A percentile compares a stretch with the other conserved stretches of the same genome.
These are phyloP conservation scores for Baryphthengus martii DNA, from an alignment of 2,113 vertebrate species.

Conservation along the genomic window DNA sequence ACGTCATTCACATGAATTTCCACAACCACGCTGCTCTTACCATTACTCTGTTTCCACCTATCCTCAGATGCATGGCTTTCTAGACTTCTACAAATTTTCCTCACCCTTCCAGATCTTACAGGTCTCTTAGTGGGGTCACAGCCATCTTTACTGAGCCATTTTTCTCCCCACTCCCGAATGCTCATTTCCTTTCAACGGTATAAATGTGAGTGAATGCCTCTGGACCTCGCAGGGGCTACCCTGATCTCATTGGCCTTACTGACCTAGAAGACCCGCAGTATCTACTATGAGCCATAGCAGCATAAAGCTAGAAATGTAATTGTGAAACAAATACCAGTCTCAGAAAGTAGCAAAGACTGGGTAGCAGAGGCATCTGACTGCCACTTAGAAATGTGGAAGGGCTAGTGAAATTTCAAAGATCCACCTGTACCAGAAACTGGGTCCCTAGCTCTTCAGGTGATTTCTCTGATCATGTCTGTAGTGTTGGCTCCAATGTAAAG, in stretches of 20 bases:
- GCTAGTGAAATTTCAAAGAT: not conserved
- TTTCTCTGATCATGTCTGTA: not conserved
- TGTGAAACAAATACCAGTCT: rapidly evolving
- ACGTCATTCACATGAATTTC: not conserved
- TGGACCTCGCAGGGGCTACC: not conserved
- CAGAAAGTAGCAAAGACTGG: not conserved
- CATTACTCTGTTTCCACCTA: not conserved
- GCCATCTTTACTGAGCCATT: not conserved
- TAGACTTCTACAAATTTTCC: not conserved
- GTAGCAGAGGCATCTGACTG: not conserved
- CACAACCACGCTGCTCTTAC: not conserved
- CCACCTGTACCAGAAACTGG: not conserved
- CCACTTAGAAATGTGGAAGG: not conserved
- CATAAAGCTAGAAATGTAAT: not conserved
- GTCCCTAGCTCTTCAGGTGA: not conserved
- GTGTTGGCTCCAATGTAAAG: not conserved
- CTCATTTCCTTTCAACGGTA: not conserved
- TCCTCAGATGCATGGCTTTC: not conserved
- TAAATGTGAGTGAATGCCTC: not conserved
- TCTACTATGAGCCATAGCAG: not conserved
- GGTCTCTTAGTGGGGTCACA: not conserved
- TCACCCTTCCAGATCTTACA: not conserved
- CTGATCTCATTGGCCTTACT: not conserved
- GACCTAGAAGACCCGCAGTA: not conserved
- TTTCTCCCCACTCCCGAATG: not conserved